A percentile compares a stretch with the other conserved stretches of the same genome.
Conservation (phyloP, 1,140 invertebrate genomes). For the Heliothis virescens region DNA sequence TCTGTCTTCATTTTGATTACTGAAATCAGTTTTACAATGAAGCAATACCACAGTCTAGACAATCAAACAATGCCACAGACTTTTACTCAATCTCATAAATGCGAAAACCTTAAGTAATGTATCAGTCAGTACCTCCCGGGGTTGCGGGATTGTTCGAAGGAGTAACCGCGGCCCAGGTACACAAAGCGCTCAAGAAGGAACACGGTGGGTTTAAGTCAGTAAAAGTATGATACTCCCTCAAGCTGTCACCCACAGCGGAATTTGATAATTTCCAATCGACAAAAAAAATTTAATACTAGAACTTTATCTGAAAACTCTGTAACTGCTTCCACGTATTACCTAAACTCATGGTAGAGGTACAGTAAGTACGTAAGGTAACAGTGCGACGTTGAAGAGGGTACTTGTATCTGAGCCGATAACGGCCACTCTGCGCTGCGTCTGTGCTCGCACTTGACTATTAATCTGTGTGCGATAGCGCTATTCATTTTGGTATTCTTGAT, state of each 20-base stretch:
- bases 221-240: no score
- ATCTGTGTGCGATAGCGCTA: constrained; percentile 34
- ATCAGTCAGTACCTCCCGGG: no score
- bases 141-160: no score
- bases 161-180: no score
- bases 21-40: no score
- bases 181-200: no score
- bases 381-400: constrained; percentile 48
- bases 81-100: not conserved
- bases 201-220: no score
- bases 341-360: constrained; percentile 18
- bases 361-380: constrained; percentile 33
- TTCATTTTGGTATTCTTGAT: constrained; percentile 17
- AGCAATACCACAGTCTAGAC: not conserved
- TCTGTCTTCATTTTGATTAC: not conserved
- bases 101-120: not conserved
- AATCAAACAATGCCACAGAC: not conserved
- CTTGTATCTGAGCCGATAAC: constrained; percentile 48
- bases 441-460: constrained; percentile 32
- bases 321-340: not conserved
- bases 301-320: no score
- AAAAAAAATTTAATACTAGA: no score
- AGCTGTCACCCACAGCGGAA: no score
- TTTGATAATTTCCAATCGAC: no score
- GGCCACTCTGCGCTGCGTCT: constrained; percentile 37